Evolutionary conservation across 2,113 vertebrate species (phyloP), one percentile per base, ranked within the genome.

Genomic region (Brachyistius frenatus): DNA sequence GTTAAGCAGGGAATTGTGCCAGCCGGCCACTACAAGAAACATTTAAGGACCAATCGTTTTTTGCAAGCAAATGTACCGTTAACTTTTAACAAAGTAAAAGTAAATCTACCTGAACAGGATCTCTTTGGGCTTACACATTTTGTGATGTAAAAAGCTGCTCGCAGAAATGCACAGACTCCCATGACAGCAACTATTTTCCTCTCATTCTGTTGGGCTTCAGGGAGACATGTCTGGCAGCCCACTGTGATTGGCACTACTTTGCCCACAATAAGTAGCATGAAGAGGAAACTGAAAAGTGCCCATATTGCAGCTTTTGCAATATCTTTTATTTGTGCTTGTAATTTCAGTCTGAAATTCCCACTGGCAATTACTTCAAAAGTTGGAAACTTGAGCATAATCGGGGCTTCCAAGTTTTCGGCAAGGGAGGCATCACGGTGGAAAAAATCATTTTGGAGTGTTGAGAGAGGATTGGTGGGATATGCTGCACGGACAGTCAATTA

Each of bases 281-380:
- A 61, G 63, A 44, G 57, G 14, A 72, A 78, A 64, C 37, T 67
- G 16, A 73, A 58, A 80, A 69, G 49, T 62, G 35, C 30, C 50
- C 37, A 63, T 41, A 35, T 44, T 85, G 58, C 76, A 46, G 72
- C 35, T 37, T 44, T 77, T 83, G 71, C 61, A 78, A 79, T 63
- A 71, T 78, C 73, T 73, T 65, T 80, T 36, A 63, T 70, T 50
- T 49, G 15, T 31, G 53, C 35, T 44, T 73, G 52, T 68, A 67
- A 80, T 80, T 86, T 76, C n/a, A 62, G 44, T 58, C 58, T 58
- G n/a, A 58, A 75, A 78, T 63, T 84, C 30, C 73, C 78, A 84
- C 52, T 16, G 64, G 85, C 33, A 39, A 73, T 31, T 33, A 68
- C 39, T 46, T 62, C 69, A 65, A 73, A 54, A 65, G 32, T 58